These are phyloP conservation scores for Heliconius congener DNA, from an alignment of 1,140 invertebrate species.

Conservation along the genomic window DNA sequence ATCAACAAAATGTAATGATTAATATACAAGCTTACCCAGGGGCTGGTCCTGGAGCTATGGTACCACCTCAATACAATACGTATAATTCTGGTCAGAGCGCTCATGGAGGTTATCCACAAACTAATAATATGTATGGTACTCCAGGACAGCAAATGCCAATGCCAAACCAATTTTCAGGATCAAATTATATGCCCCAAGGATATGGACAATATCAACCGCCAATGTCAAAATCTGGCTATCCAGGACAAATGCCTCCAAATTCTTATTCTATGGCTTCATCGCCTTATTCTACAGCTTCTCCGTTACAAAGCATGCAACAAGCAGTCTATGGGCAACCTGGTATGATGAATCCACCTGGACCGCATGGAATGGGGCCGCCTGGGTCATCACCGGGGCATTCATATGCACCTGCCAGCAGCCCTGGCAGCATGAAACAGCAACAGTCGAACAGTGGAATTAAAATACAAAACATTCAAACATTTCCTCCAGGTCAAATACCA, in stretches of 20 bases:
- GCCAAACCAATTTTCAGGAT: slow-evolving; percentile 56
- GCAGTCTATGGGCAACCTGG: slow-evolving; percentile 62
- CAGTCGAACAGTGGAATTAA: slow-evolving; percentile 52
- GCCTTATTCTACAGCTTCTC: slow-evolving; percentile 60
- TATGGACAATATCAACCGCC: slow-evolving; percentile 59
- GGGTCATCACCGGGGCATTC: slow-evolving; percentile 53
- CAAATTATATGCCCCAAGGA: slow-evolving; percentile 57
- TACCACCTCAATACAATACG: slow-evolving; percentile 56
- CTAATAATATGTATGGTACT: slow-evolving; percentile 53
- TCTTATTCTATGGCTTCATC: slow-evolving; percentile 52
- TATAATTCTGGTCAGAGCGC: slow-evolving; percentile 53
- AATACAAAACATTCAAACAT: slow-evolving; percentile 75
- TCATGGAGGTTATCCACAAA: slow-evolving; percentile 52
- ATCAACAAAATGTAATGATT: slow-evolving; percentile 80
- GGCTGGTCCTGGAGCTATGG: slow-evolving; percentile 55
- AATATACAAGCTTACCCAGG: slow-evolving; percentile 80
- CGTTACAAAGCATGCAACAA: slow-evolving; percentile 73
- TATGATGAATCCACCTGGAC: slow-evolving; percentile 54
- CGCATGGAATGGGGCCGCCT: slow-evolving; percentile 60
- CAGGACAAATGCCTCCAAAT: slow-evolving; percentile 46
- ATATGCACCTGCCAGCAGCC: slow-evolving; percentile 59
- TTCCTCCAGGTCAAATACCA: slow-evolving; percentile 57
- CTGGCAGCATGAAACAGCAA: slow-evolving; percentile 59
- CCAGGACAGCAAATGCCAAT: slow-evolving; percentile 53
- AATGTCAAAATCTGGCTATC: slow-evolving; percentile 60